phyloP scores from a whole-genome alignment of 1,140 invertebrate species.

The Heliconius congener region DNA sequence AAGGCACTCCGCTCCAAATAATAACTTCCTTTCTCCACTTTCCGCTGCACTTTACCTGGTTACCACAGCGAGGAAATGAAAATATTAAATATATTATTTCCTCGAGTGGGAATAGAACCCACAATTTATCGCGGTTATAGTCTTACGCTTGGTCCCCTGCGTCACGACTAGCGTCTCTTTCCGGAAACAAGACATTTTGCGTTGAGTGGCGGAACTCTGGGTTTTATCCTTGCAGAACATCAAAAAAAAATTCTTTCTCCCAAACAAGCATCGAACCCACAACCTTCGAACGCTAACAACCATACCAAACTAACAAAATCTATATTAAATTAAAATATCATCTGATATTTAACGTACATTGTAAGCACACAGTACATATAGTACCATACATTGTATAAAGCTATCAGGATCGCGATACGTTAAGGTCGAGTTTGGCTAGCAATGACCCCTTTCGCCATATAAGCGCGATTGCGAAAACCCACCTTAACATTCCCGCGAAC shows the following conservation, averaged over 20 bases:
- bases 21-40: neutral
- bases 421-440: slow-evolving; percentile 52
- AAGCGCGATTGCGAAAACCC: slow-evolving; percentile 47
- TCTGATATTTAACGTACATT: neutral
- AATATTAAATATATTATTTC: too few species aligned
- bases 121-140: neutral
- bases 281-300: too few species aligned
- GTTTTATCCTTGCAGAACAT: too few species aligned
- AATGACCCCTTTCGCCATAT: slow-evolving; percentile 62
- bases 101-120: neutral
- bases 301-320: too few species aligned
- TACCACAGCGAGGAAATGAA: neutral
- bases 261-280: too few species aligned
- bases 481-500: slow-evolving; percentile 55
- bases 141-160: neutral
- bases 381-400: neutral
- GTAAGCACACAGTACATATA: neutral
- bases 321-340: neutral
- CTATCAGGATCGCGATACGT: slow-evolving; percentile 19
- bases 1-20: neutral
- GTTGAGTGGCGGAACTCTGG: too few species aligned
- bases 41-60: neutral
- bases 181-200: too few species aligned
- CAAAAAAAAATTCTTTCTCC: too few species aligned
- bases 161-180: neutral